Base-by-base conservation (phyloP, 2,113 vertebrate genomes). In the Podocnemis expansa region DNA sequence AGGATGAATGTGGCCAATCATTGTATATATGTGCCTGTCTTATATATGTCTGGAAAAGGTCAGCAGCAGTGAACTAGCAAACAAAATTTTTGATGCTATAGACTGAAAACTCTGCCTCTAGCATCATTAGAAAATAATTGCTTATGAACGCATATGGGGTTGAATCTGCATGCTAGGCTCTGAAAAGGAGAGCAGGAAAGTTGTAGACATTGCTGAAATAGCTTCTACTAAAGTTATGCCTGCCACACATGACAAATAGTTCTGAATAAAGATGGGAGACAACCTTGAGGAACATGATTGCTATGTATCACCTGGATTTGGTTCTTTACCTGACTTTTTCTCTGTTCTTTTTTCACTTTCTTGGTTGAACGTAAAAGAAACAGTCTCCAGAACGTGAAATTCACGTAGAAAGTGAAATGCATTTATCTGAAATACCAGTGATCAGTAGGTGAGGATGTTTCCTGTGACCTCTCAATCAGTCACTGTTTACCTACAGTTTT, bases 101-200 rank as follows among this genome's bases (percentile, higher is more conserved):
- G 67, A 93, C 76, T 95, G 56, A 76, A 91, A 94, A 91, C 90
- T 93, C 93, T 97, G 94, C 95, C 96, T 91, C 91, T 87, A 91
- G 76, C 94, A 90, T 95, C 81, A 13, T 93, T 96, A 95, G 96
- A 91, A 97, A 97, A 96, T 91, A 96, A 95, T 97, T 95, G 85
- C 89, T 87, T 94, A 89, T 88, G 91, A 91, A 95, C 67, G 76
- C 87, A 81, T 88, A 89, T 88, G 88, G 91, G 90, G 96, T 97
- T 93, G 82, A 93, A 84, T 93, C 80, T 94, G 43, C 91, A 54
- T 91, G 85, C 60, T 85, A 80, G 82, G 84, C 91, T 96, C 91
- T 93, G 80, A 91, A 91, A 91, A 94, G 85, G 80, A 96, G 88
- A 49, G 87, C 91, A 95, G 85, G 67, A 89, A 87, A 92, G 79